phyloP scores from a whole-genome alignment of 2,797 vertebrate species.

The Notolepis coatsorum region DNA sequence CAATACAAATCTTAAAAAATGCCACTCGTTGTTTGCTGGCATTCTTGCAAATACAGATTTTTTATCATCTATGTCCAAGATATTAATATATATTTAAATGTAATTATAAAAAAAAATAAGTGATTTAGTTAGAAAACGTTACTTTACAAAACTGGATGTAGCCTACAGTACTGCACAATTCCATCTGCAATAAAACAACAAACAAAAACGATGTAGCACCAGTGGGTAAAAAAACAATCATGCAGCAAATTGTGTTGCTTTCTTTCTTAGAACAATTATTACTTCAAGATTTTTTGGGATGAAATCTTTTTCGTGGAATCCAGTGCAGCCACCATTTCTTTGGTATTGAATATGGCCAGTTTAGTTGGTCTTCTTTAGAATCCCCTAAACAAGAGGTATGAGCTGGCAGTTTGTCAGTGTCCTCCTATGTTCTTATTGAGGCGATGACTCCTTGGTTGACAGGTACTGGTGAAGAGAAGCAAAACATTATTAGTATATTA shows the following conservation, averaged over 20 bases:
- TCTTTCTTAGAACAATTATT: conserved; percentile 67
- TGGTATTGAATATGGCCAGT: conserved; percentile 79
- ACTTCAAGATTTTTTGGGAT: conserved; percentile 72
- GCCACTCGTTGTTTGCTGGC: conserved; percentile 40
- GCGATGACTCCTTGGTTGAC: conserved; percentile 70
- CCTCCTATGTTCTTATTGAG: conserved; percentile 84
- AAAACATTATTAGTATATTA: neutral
- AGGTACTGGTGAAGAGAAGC: conserved; percentile 61
- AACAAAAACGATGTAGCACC: conserved; percentile 87
- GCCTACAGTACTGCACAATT: conserved; percentile 66
- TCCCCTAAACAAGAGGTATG: conserved; percentile 80
- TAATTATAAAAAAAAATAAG: conserved; percentile 54
- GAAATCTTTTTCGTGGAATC: conserved; percentile 82
- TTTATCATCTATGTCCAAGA: conserved; percentile 63
- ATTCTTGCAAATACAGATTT: conserved; percentile 52
- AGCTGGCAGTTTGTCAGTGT: conserved; percentile 51
- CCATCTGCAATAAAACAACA: conserved; percentile 59
- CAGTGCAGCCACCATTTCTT: conserved; percentile 87
- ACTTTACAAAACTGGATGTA: conserved; percentile 70
- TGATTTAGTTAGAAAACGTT: conserved; percentile 47
- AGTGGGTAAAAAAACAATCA: conserved; percentile 82
- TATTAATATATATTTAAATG: conserved; percentile 68
- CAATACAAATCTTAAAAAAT: conserved; percentile 38
- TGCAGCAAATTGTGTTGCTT: conserved; percentile 76
- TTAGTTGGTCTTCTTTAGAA: conserved; percentile 71